Evolutionary conservation across 2,797 vertebrate species (phyloP), one percentile per base, ranked within the genome.

Genomic region (Diplodus puntazzo): DNA sequence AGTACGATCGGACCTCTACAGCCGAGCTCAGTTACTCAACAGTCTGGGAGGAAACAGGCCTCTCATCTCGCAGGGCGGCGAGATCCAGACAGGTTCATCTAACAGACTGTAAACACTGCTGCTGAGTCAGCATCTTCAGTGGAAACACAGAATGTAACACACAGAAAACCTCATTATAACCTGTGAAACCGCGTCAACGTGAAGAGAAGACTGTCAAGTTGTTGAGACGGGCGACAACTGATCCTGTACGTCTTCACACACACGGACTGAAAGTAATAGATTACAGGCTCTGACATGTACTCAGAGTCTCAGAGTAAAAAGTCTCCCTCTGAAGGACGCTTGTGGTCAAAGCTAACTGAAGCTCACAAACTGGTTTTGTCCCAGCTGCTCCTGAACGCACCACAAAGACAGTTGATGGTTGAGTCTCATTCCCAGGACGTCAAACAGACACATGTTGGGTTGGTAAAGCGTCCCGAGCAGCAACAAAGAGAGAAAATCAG

Each of bases 101-200:
- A 72, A 83, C 80, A 1, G 68, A 58, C 55, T 48, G 69, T 84
- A 72, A 86, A 80, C 30, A 12, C 55, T 1, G 50, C 60, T 66
- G 85, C 89, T 83, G 85, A 88, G 75, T 12, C 34, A 59, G 79
- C 81, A 65, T 49, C 59, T 68, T 48, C 45, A 23, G 27, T 80
- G 43, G 18, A 69, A 75, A 83, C 84, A 83, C 45, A 52, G 39
- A 25, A 70, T 45, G 23, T 17, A 43, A 84, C 54, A 25, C 58
- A 78, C 52, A 81, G 71, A 2, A 50, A 57, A 58, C 50, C 64
- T 68, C 4, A 39, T 25, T 23, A 60, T 11, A 61, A 50, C 14
- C 14, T 30, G 20, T 13, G 14, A 45, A 58, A 73, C 11, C 12
- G 46, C 73, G 57, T 71, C 64, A 62, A 48, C 20, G 63, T 52